phyloP scores from a whole-genome alignment of 2,888 invertebrate genomes.

The Notocelia uddmanniana region DNA sequence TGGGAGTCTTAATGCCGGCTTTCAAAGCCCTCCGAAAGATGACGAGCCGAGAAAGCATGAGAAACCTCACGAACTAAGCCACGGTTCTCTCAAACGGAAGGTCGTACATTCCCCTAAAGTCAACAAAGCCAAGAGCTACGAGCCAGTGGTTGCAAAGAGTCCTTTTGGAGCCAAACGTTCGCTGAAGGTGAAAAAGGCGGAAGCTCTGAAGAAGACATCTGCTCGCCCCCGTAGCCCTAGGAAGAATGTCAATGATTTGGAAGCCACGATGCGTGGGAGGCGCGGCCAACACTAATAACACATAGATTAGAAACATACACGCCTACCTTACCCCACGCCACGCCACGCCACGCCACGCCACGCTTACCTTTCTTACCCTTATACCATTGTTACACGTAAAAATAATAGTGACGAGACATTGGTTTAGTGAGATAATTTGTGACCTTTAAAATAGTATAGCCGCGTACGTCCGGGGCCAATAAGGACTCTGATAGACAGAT shows the following conservation, averaged over 20 bases:
- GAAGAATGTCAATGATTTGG: conserved; percentile 1
- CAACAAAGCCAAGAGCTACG: conserved; percentile 18
- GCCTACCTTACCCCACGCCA: too few relatives aligned
- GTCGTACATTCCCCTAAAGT: conserved; percentile 2
- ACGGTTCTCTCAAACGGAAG: conserved; percentile 1
- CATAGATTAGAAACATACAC: neutral
- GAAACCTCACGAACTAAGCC: neutral
- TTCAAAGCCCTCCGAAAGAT: neutral
- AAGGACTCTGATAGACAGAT: too few relatives aligned
- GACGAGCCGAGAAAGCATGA: neutral
- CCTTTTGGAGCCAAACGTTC: neutral
- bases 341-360: too few relatives aligned
- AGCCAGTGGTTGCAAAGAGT: conserved; percentile 4
- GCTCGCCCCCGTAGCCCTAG: neutral
- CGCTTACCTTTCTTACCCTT: neutral
- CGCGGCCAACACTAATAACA: neutral
- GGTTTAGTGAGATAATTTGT: neutral
- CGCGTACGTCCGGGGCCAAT: too few relatives aligned
- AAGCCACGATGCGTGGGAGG: neutral
- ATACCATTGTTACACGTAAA: neutral
- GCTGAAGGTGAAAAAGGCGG: conserved; percentile 9
- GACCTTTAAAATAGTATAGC: neutral
- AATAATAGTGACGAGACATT: neutral
- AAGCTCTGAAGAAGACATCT: neutral
- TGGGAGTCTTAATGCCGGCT: neutral